Conservation (phyloP, 1,140 invertebrate species). For the Calosoma granatense region DNA sequence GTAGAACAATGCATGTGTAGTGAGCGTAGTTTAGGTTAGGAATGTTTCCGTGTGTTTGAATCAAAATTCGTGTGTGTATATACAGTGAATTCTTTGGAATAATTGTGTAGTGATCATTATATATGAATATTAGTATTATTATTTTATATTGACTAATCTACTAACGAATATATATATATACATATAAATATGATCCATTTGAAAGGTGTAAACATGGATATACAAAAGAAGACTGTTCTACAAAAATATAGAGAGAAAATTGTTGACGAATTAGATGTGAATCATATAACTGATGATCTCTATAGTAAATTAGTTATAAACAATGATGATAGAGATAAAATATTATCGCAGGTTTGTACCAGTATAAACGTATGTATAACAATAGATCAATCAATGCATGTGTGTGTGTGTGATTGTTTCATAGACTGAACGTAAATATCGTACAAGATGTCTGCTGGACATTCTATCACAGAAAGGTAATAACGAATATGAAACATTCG, state of each 20-base stretch:
- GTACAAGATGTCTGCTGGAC: constrained; percentile 33
- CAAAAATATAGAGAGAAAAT: not conserved
- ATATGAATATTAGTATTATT: no score
- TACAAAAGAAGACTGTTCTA: not conserved
- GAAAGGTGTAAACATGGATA: not conserved
- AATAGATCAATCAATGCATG: not conserved
- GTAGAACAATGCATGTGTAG: no score
- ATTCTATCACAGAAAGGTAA: constrained; percentile 25
- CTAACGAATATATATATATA: no score
- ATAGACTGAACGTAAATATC: constrained; percentile 30
- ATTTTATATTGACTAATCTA: no score
- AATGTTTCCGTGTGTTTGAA: no score
- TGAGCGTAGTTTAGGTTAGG: no score
- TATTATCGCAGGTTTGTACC: not conserved
- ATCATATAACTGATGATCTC: not conserved
- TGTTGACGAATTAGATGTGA: not conserved
- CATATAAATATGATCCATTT: no score
- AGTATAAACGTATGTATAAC: not conserved
- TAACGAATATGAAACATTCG: constrained; percentile 34
- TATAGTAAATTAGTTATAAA: not conserved
- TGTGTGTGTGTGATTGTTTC: constrained; percentile 13
- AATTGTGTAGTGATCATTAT: no score
- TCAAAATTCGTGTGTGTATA: no score
- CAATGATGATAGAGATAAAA: not conserved
- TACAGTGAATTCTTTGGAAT: no score